Evolutionary conservation across 2,113 vertebrate species (phyloP).

Genomic region (Hystrix cristata): DNA sequence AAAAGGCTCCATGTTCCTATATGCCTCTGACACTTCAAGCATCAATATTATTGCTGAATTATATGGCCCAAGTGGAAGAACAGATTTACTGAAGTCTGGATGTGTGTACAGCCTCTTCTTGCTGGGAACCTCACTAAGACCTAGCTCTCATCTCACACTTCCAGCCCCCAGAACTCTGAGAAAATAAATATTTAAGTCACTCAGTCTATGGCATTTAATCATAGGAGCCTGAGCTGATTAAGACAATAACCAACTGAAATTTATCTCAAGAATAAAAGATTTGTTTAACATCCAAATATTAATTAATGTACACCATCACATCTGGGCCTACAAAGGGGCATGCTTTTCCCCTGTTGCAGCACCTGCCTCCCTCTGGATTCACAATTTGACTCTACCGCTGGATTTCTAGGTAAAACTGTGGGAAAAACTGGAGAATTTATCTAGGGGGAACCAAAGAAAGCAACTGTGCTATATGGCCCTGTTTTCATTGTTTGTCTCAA

Average conservation of each 20-base stretch:
- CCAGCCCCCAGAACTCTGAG: not conserved
- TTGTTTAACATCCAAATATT: not conserved
- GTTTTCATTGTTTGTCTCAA: conserved; percentile 94
- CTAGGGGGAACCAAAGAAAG: conserved; percentile 96
- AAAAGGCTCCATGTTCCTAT: not conserved
- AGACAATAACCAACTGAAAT: not conserved
- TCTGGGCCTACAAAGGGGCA: not conserved
- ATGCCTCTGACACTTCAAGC: not conserved
- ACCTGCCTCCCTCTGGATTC: conserved; percentile 87
- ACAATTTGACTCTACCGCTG: conserved; percentile 96
- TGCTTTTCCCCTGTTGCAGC: not conserved
- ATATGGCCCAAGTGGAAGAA: not conserved
- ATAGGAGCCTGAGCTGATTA: not conserved
- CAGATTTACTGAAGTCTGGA: not conserved
- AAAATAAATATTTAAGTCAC: not conserved
- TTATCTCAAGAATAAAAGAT: not conserved
- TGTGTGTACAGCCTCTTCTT: not conserved
- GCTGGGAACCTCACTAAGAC: not conserved
- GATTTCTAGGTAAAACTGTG: conserved; percentile 95
- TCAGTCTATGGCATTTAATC: not conserved
- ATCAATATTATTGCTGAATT: not conserved
- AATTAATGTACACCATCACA: not conserved
- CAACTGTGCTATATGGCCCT: conserved; percentile 96
- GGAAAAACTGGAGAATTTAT: conserved; percentile 94
- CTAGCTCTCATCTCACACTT: not conserved